Evolutionary conservation across 2,113 vertebrate genomes (phyloP).

Genomic region (Noctilio leporinus): DNA sequence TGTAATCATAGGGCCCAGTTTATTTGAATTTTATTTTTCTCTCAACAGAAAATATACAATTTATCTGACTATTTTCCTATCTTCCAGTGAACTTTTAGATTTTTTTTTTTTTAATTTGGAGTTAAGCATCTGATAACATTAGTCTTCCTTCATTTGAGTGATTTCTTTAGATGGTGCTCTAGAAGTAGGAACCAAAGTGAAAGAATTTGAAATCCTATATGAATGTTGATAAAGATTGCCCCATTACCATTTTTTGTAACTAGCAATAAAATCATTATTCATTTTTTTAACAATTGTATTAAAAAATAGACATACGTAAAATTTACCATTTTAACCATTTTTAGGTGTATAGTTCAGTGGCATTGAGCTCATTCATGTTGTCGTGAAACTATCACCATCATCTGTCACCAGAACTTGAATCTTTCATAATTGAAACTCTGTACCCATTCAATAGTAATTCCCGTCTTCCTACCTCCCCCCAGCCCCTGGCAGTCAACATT

Average conservation of each 20-base stretch:
- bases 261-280: neutral
- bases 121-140: neutral
- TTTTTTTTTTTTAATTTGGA: conserved; percentile 18
- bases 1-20: neutral
- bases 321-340: neutral
- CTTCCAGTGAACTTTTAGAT: neutral
- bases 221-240: neutral
- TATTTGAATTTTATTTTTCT: neutral
- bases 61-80: neutral
- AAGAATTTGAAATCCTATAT: conserved; percentile 11
- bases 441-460: neutral
- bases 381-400: neutral
- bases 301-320: neutral
- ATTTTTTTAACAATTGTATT: neutral
- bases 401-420: neutral
- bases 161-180: conserved; percentile 12
- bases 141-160: neutral
- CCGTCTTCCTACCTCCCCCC: neutral
- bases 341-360: neutral
- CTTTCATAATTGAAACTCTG: neutral
- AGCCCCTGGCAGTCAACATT: neutral
- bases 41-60: neutral
- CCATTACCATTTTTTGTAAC: neutral
- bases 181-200: neutral
- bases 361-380: neutral